Evolutionary conservation across 2,113 vertebrate genomes (phyloP).

Genomic region (Parotia lawesii): DNA sequence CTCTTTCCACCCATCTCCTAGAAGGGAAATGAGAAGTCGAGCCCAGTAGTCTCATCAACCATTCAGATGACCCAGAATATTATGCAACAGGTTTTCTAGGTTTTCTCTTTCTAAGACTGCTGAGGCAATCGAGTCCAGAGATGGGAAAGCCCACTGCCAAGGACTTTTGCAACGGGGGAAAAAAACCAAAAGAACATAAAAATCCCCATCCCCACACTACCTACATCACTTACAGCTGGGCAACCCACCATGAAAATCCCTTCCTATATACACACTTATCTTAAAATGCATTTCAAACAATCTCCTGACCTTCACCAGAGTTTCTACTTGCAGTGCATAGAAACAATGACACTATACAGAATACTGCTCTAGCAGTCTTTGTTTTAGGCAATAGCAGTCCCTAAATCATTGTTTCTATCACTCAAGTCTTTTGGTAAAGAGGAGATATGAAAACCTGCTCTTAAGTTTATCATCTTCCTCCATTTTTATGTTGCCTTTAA

Average conservation of each 20-base stretch:
- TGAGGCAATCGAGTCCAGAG: not conserved
- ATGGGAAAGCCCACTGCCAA: not conserved
- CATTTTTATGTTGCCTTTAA: not conserved
- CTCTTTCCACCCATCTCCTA: not conserved
- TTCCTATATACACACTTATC: not conserved
- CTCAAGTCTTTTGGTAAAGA: not conserved
- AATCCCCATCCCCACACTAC: not conserved
- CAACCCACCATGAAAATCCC: not conserved
- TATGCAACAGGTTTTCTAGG: conserved; percentile 39
- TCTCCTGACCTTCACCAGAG: not conserved
- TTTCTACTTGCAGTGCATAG: not conserved
- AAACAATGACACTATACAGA: fast-evolving
- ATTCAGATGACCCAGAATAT: not conserved
- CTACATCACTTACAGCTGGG: not conserved
- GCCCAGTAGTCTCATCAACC: conserved; percentile 13
- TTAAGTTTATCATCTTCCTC: not conserved
- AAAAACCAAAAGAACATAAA: not conserved
- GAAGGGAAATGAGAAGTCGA: not conserved
- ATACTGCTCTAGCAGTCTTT: not conserved
- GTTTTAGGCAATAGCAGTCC: not conserved
- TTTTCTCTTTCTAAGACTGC: conserved; percentile 49
- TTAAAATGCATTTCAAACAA: not conserved
- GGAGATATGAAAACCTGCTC: not conserved
- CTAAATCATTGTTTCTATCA: not conserved
- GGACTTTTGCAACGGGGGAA: not conserved